These are phyloP conservation scores for Prunella fulvescens DNA, from an alignment of 2,113 vertebrate genomes.

Conservation along the genomic window DNA sequence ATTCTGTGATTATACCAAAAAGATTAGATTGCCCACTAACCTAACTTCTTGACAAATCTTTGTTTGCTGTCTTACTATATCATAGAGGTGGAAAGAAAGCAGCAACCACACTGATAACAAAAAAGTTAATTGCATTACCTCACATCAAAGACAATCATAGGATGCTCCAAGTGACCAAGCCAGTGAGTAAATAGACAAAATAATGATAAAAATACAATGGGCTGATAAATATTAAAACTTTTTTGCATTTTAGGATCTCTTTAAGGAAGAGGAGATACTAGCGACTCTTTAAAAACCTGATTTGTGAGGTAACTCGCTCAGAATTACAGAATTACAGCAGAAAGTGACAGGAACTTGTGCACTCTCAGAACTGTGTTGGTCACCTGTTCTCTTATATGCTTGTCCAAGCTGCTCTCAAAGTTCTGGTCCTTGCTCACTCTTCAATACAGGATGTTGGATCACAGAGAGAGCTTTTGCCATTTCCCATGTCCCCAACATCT, in stretches of 20 bases:
- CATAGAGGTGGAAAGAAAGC: not conserved
- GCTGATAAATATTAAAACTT: not conserved
- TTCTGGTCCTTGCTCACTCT: not conserved
- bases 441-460: not conserved
- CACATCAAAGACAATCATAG: not conserved
- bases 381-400: not conserved
- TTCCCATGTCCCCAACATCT: not conserved
- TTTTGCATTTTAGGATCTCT: not conserved
- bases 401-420: not conserved
- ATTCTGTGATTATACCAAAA: not conserved
- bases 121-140: not conserved
- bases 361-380: accelerated
- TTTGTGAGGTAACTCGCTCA: not conserved
- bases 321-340: not conserved
- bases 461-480: not conserved
- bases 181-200: not conserved
- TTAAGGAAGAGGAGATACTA: not conserved
- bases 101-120: not conserved
- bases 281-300: not conserved
- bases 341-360: not conserved
- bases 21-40: not conserved
- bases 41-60: not conserved
- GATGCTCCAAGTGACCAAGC: not conserved
- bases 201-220: not conserved
- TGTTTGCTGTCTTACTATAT: not conserved